Evolutionary conservation across 2,888 invertebrate species (phyloP).

Genomic region (Meandrusa payeni): DNA sequence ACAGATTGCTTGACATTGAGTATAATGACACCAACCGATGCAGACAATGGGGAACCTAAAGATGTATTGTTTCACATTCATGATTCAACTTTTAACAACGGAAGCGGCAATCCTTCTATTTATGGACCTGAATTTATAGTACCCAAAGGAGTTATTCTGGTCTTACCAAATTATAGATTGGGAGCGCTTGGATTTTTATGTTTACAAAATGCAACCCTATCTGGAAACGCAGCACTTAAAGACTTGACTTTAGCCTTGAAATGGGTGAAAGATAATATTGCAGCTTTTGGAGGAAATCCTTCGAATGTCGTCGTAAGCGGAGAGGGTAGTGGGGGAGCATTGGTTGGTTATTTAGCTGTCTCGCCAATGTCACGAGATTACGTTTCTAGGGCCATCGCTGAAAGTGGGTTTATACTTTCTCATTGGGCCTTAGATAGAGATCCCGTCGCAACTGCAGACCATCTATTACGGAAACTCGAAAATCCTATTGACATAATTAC

Average conservation of each 20-base stretch:
- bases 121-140: conserved; percentile 62
- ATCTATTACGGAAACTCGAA: conserved; percentile 54
- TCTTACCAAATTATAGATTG: conserved; percentile 63
- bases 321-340: conserved; percentile 52
- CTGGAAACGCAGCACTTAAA: conserved; percentile 66
- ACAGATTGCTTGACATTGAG: conserved; percentile 61
- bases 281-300: conserved; percentile 57
- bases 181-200: conserved; percentile 67
- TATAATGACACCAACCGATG: conserved; percentile 46
- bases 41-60: conserved; percentile 36
- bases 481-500: conserved; percentile 21
- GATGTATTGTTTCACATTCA: conserved; percentile 65
- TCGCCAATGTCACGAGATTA: conserved; percentile 44
- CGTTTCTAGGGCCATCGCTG: conserved; percentile 57
- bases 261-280: conserved; percentile 58
- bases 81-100: conserved; percentile 50
- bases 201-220: conserved; percentile 48
- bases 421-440: conserved; percentile 58
- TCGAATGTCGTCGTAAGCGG: conserved; percentile 59
- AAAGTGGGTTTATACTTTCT: conserved; percentile 59
- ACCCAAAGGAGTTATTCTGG: conserved; percentile 47
- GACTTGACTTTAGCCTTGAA: conserved; percentile 56
- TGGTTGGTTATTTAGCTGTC: conserved; percentile 55
- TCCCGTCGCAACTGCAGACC: conserved; percentile 40
- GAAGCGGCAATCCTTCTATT: conserved; percentile 53